Evolutionary conservation across 1,140 invertebrate genomes (phyloP).

Genomic region (Orius laevigatus): DNA sequence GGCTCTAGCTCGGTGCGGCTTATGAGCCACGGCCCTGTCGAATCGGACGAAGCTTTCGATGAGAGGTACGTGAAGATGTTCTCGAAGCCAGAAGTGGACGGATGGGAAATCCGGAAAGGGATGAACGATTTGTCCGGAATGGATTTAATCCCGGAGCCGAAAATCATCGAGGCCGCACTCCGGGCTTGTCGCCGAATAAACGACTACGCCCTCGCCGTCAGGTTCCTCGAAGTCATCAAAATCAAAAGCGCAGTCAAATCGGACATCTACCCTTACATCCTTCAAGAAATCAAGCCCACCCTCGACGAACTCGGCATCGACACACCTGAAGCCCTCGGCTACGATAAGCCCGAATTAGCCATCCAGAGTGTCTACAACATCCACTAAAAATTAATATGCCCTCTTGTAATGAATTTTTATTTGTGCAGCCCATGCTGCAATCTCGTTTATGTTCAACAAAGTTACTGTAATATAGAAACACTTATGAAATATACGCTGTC

Average conservation of each 20-base stretch:
- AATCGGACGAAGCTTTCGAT: slow-evolving; percentile 33
- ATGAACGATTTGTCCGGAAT: slow-evolving; percentile 59
- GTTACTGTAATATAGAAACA: too few species aligned
- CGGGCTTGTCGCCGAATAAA: slow-evolving; percentile 85
- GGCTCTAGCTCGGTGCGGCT: too few species aligned
- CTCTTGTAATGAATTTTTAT: too few species aligned
- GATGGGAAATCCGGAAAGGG: slow-evolving; percentile 86
- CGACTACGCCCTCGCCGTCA: slow-evolving; percentile 79
- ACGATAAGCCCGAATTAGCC: slow-evolving; percentile 91
- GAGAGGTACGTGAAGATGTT: slow-evolving; percentile 70
- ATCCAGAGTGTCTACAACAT: slow-evolving; percentile 56
- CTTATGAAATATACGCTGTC: too few species aligned
- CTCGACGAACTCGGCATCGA: slow-evolving; percentile 83
- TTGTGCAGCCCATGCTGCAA: too few species aligned
- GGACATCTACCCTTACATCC: slow-evolving; percentile 79
- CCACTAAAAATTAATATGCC: slow-evolving; percentile 26
- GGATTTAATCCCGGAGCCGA: slow-evolving; percentile 91
- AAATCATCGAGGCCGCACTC: slow-evolving; percentile 78
- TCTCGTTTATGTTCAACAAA: too few species aligned
- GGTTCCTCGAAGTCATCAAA: slow-evolving; percentile 84
- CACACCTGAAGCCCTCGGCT: slow-evolving; percentile 90
- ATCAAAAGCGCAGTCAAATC: slow-evolving; percentile 64
- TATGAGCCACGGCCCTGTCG: too few species aligned
- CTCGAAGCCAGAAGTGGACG: slow-evolving; percentile 78
- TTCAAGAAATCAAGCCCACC: slow-evolving; percentile 86